A percentile compares a stretch with the other conserved stretches of the same genome.
These are phyloP conservation scores for Octomys mimax DNA, from an alignment of 2,797 vertebrate genomes.

Conservation along the genomic window DNA sequence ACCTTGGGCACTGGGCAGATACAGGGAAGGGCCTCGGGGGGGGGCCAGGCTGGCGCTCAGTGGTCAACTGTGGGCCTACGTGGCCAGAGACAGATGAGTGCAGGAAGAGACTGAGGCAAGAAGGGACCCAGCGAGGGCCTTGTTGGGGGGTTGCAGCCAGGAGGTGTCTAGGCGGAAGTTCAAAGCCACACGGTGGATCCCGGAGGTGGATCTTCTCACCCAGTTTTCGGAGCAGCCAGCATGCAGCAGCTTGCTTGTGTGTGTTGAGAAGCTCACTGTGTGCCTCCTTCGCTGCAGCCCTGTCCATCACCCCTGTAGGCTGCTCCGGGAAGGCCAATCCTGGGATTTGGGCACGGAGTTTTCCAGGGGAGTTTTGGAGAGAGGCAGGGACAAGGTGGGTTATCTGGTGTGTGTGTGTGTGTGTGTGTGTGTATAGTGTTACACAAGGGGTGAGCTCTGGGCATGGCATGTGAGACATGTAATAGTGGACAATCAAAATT, in stretches of 20 bases:
- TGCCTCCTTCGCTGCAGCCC: background rate
- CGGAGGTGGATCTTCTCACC: background rate
- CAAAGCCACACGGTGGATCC: background rate
- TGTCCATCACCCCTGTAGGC: background rate
- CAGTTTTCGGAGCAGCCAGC: background rate
- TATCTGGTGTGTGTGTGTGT: background rate
- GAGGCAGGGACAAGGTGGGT: background rate
- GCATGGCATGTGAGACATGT: background rate
- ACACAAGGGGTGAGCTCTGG: background rate
- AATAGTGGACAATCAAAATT: background rate
- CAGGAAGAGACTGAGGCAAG: slow-evolving; percentile 37
- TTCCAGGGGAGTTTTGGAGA: background rate
- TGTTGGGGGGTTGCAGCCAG: background rate
- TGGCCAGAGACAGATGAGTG: background rate
- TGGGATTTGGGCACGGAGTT: background rate
- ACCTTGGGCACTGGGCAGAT: background rate
- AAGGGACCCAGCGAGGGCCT: background rate
- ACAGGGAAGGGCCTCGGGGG: background rate
- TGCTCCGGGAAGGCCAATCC: background rate
- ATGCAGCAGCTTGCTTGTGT: background rate
- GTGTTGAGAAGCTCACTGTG: background rate
- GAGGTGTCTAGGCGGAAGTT: background rate
- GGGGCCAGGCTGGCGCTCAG: background rate
- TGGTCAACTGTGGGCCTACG: background rate
- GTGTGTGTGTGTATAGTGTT: background rate